Evolutionary conservation across 2,888 invertebrate species (phyloP).

Genomic region (Calliopum simillimum): DNA sequence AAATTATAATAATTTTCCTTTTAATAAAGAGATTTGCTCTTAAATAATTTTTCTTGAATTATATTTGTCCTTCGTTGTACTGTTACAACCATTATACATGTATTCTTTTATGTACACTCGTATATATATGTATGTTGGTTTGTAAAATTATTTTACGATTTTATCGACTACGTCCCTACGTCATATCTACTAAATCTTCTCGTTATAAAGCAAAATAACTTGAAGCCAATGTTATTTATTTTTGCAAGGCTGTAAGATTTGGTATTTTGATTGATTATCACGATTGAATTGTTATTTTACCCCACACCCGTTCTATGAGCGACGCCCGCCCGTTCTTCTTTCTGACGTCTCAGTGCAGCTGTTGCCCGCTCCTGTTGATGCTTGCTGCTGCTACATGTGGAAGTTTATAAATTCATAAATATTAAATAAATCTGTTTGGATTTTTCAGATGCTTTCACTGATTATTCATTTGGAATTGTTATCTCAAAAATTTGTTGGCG

Average conservation of each 20-base stretch:
- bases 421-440: not conserved
- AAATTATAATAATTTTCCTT: constrained; percentile 16
- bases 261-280: constrained; percentile 20
- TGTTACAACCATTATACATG: too few species aligned
- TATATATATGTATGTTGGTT: too few species aligned
- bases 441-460: not conserved
- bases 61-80: not conserved
- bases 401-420: not conserved
- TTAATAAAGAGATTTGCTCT: not conserved
- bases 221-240: not conserved
- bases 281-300: constrained; percentile 1
- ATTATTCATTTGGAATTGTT: not conserved
- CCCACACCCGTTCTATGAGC: not conserved
- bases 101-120: too few species aligned
- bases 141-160: not conserved
- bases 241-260: constrained; percentile 10
- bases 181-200: not conserved
- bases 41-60: constrained; percentile 6
- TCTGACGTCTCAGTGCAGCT: not conserved
- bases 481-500: not conserved
- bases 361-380: not conserved
- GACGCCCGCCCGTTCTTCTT: not conserved
- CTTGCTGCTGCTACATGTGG: not conserved
- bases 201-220: not conserved
- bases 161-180: not conserved